A percentile compares a stretch with the other conserved stretches of the same genome.
Conservation (phyloP, 2,888 invertebrate genomes). For the Bellardia bayeri region DNA sequence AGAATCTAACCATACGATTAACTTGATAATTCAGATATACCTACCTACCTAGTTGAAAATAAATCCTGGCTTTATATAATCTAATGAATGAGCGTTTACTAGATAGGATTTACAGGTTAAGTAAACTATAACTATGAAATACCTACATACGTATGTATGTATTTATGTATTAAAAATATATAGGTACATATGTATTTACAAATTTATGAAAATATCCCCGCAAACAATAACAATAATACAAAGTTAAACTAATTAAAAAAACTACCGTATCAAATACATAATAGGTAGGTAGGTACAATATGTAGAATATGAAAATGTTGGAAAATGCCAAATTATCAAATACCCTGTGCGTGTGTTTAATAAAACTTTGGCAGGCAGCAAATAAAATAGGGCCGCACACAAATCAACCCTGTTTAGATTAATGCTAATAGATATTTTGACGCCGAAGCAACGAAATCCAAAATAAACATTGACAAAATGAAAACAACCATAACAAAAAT, state of each 20-base stretch:
- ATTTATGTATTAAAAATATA: no score
- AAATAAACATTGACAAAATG: constrained; percentile 79
- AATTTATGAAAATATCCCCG: constrained; percentile 15
- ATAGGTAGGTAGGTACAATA: background rate
- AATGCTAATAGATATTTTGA: constrained; percentile 83
- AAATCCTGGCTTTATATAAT: background rate
- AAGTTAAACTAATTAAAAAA: constrained; percentile 34
- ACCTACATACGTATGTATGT: no score
- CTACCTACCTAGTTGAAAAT: no score
- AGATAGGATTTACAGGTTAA: background rate
- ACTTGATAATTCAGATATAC: background rate
- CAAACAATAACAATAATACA: constrained; percentile 1
- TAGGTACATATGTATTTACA: no score
- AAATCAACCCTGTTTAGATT: constrained; percentile 81
- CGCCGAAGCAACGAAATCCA: constrained; percentile 81
- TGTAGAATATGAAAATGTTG: background rate
- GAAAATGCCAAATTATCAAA: background rate
- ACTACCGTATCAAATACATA: constrained; percentile 26
- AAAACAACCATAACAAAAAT: constrained; percentile 75
- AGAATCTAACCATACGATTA: background rate
- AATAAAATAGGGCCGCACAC: constrained; percentile 64
- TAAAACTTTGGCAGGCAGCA: constrained; percentile 29
- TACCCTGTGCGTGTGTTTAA: constrained; percentile 13
- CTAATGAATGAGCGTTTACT: background rate
- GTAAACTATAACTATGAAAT: no score